Evolutionary conservation across 2,797 vertebrate species (phyloP).

Genomic region (Sebastes itinus): DNA sequence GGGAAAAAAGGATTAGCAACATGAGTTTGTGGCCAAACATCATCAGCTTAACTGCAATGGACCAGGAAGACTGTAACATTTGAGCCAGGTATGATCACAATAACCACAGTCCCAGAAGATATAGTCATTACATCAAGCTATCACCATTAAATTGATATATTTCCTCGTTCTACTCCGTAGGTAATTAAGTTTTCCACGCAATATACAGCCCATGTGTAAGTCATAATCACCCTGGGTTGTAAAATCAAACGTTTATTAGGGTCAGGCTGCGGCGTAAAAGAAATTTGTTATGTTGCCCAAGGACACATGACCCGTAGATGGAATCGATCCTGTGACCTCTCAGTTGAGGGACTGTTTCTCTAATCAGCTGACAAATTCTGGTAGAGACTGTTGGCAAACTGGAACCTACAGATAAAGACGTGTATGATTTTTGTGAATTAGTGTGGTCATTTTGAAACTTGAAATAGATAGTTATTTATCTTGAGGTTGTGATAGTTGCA

Average conservation of each 20-base stretch:
- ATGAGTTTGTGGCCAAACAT: not conserved
- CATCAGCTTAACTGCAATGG: not conserved
- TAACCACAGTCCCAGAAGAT: constrained; percentile 22
- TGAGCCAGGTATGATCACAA: constrained; percentile 8
- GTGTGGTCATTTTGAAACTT: not conserved
- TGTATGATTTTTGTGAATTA: not conserved
- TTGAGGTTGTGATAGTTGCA: not conserved
- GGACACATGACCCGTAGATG: constrained; percentile 35
- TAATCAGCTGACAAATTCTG: constrained; percentile 2
- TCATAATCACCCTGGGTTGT: constrained; percentile 46
- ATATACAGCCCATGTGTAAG: constrained; percentile 37
- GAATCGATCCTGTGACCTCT: constrained; percentile 49
- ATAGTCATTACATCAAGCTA: constrained; percentile 37
- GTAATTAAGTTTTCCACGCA: constrained; percentile 26
- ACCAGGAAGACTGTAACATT: not conserved
- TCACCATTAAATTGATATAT: constrained; percentile 50
- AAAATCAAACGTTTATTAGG: constrained; percentile 64
- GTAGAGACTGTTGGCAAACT: not conserved
- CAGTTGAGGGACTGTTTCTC: not conserved
- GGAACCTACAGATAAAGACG: not conserved
- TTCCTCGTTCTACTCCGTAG: constrained; percentile 13
- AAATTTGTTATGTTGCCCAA: constrained; percentile 48
- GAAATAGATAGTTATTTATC: not conserved
- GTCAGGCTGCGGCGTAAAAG: constrained; percentile 25
- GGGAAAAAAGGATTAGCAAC: not conserved